Evolutionary conservation across 2,113 vertebrate genomes (phyloP), one percentile per base, ranked within the genome.

Genomic region (Anolis carolinensis): DNA sequence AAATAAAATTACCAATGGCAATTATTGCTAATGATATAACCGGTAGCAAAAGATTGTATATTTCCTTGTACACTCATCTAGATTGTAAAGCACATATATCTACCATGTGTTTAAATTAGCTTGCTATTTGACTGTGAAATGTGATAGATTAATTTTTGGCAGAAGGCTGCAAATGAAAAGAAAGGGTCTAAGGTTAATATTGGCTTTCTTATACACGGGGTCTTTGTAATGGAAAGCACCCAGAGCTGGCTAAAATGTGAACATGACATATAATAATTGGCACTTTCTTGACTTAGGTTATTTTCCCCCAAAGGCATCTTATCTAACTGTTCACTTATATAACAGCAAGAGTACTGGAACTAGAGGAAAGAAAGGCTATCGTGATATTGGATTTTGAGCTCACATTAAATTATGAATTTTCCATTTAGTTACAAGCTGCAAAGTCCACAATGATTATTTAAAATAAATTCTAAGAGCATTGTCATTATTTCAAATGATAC

Each of bases 401-500:
- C 13, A 20, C n/a, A 65, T 72, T 90, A 87, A 91, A 91, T 92
- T 10, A 88, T 1, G 52, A 91, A 87, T 86, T 68, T 90, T 86
- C 67, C 21, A 71, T 59, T 88, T 89, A 74, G 70, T 39, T 76
- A 81, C 63, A 79, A 92, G 87, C 82, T 88, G 81, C 81, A 34
- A 84, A 85, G 83, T 87, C 18, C 1, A 91, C 85, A 82, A 88
- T 91, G 71, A 44, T 90, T 93, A 86, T 90, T 91, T 89, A 92
- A 95, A 91, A 88, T 81, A 86, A 90, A 93, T 65, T 90, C 74
- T 68, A 83, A 93, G 62, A 70, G 88, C 79, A 91, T 89, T 85
- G 89, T 92, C 89, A 92, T 94, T 93, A 91, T 88, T 88, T 93
- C 77, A 86, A 91, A 95, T 92, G 75, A 88, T 88, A 88, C 93